phyloP scores from a whole-genome alignment of 2,888 invertebrate genomes.

The Leptothorax acervorum region DNA sequence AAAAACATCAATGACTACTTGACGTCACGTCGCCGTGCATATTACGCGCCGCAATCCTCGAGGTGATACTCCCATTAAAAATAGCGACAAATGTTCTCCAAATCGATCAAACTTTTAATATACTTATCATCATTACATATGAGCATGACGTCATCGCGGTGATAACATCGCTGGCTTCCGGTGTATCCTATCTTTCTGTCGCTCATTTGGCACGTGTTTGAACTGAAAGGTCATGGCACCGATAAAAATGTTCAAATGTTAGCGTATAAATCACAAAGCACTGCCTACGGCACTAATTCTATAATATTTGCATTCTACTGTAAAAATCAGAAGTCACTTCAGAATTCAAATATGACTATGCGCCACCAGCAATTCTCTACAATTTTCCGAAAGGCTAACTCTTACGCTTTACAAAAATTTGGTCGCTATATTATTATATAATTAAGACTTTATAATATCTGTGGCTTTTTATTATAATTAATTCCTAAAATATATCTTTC shows the following conservation, averaged over 20 bases:
- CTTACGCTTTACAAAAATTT: neutral
- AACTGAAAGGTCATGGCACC: neutral
- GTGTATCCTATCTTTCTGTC: neutral
- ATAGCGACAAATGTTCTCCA: slow-evolving; percentile 38
- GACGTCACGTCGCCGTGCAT: slow-evolving; percentile 24
- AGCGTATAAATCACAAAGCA: neutral
- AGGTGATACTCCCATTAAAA: slow-evolving; percentile 16
- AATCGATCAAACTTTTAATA: slow-evolving; percentile 51
- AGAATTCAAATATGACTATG: slow-evolving; percentile 1
- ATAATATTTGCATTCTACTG: neutral
- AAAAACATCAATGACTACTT: slow-evolving; percentile 14
- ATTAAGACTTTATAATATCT: neutral
- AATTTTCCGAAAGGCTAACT: neutral
- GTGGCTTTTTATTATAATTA: neutral
- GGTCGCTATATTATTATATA: neutral
- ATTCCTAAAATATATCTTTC: neutral
- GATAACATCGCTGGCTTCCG: slow-evolving; percentile 7
- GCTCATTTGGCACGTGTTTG: neutral
- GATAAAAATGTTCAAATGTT: slow-evolving; percentile 28
- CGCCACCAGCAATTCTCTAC: neutral
- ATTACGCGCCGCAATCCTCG: neutral
- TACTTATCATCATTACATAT: slow-evolving; percentile 19
- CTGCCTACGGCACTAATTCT: neutral
- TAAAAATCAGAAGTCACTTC: neutral
- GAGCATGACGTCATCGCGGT: slow-evolving; percentile 11